Conservation (phyloP, 2,113 vertebrate species). For the Donacobius atricapilla region DNA sequence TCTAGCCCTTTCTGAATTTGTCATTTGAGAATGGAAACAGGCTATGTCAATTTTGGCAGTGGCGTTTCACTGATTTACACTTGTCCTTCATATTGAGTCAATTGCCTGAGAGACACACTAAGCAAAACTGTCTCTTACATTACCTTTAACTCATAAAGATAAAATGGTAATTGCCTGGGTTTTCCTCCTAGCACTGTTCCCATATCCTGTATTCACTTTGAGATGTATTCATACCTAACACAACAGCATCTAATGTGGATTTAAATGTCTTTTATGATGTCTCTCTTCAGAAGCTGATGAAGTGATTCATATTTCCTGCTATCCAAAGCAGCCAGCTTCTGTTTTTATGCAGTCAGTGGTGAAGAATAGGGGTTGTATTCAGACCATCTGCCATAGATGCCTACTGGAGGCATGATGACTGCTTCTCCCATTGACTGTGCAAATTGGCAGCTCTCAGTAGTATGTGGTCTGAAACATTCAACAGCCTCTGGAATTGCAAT, state of each 20-base stretch:
- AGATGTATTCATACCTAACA: constrained; percentile 22
- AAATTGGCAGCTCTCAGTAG: background rate
- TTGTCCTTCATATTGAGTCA: background rate
- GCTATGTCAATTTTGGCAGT: background rate
- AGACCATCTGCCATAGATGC: constrained; percentile 38
- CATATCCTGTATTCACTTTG: background rate
- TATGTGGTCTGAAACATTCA: constrained; percentile 42
- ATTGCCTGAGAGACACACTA: background rate
- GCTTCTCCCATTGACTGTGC: constrained; percentile 15
- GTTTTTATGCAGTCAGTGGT: constrained; percentile 18
- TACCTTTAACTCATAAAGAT: background rate
- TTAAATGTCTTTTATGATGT: constrained; percentile 28
- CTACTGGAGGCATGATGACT: constrained; percentile 17
- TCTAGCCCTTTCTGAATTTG: background rate
- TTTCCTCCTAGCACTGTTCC: background rate
- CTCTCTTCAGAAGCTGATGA: constrained; percentile 18
- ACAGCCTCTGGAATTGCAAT: constrained; percentile 13
- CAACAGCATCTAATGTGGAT: constrained; percentile 11
- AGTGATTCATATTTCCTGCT: constrained; percentile 52
- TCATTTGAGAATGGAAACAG: background rate
- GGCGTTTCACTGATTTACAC: background rate
- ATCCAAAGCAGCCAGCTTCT: constrained; percentile 26
- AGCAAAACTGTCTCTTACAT: background rate
- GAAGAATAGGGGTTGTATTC: constrained; percentile 28
- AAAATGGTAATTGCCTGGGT: background rate